These are phyloP conservation scores for Subacronicta megacephala DNA, from an alignment of 2,888 invertebrate genomes.

Conservation along the genomic window DNA sequence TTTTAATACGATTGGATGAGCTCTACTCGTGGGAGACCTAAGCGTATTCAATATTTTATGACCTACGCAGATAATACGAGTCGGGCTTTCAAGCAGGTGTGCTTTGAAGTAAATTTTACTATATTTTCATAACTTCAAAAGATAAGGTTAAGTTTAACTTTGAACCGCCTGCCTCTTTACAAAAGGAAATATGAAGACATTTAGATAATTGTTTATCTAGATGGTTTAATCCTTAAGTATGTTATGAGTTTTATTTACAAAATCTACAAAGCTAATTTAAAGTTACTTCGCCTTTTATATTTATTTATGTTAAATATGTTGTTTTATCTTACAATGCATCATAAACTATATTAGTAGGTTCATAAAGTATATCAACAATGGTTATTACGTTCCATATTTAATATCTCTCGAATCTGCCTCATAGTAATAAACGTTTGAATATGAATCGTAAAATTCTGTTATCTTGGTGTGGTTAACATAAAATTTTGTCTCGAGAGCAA, in stretches of 20 bases:
- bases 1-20: slow-evolving; percentile 54
- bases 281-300: slow-evolving; percentile 28
- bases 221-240: slow-evolving; percentile 13
- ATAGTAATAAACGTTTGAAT: slow-evolving; percentile 58
- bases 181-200: no score
- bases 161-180: no score
- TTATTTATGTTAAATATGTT: slow-evolving; percentile 33
- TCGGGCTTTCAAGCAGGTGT: slow-evolving; percentile 10
- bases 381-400: slow-evolving; percentile 49
- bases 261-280: slow-evolving; percentile 17
- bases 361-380: slow-evolving; percentile 55
- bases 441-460: slow-evolving; percentile 56
- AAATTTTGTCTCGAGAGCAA: slow-evolving; percentile 54
- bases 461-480: slow-evolving; percentile 56
- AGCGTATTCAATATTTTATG: slow-evolving; percentile 44
- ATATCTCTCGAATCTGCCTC: slow-evolving; percentile 44
- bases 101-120: slow-evolving; percentile 11
- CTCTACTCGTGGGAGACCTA: slow-evolving; percentile 28
- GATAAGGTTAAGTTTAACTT: background rate
- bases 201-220: background rate
- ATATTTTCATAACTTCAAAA: background rate
- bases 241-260: slow-evolving; percentile 7
- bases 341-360: slow-evolving; percentile 47
- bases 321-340: slow-evolving; percentile 34
- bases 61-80: slow-evolving; percentile 30